phyloP scores from a whole-genome alignment of 2,113 vertebrate genomes.

The Romanogobio albipinnatus region DNA sequence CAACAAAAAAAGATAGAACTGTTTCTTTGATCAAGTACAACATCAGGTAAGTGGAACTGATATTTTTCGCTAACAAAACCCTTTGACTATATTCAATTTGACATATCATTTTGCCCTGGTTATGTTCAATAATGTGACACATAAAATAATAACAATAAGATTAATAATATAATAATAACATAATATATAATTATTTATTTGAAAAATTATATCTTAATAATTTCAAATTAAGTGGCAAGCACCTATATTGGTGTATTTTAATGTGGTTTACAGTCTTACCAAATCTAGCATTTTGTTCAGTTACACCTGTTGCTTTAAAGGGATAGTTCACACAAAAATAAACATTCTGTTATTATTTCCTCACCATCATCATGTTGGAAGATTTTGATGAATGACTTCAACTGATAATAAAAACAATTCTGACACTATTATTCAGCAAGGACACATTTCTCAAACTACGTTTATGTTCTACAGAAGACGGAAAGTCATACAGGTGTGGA shows the following conservation, averaged over 20 bases:
- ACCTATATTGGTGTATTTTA: not conserved
- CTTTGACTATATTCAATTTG: not conserved
- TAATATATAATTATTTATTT: not conserved
- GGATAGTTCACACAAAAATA: no score
- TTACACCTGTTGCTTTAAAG: not conserved
- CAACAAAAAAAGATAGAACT: not conserved
- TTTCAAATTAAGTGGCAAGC: not conserved
- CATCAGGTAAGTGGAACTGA: not conserved
- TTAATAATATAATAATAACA: not conserved
- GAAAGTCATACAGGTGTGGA: not conserved
- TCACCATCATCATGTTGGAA: not conserved
- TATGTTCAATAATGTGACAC: not conserved
- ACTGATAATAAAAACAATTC: no score
- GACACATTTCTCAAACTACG: not conserved
- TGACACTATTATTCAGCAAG: not conserved
- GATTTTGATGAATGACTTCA: not conserved
- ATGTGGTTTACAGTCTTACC: not conserved
- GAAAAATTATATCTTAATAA: not conserved
- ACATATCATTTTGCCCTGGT: not conserved
- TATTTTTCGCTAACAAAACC: not conserved
- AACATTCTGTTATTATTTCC: not conserved
- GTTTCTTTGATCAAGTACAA: not conserved
- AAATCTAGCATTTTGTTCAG: not conserved
- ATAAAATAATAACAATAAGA: not conserved
- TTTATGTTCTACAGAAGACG: not conserved